Evolutionary conservation across 2,797 vertebrate genomes (phyloP).

Genomic region (Ctenochaetus hawaiiensis): DNA sequence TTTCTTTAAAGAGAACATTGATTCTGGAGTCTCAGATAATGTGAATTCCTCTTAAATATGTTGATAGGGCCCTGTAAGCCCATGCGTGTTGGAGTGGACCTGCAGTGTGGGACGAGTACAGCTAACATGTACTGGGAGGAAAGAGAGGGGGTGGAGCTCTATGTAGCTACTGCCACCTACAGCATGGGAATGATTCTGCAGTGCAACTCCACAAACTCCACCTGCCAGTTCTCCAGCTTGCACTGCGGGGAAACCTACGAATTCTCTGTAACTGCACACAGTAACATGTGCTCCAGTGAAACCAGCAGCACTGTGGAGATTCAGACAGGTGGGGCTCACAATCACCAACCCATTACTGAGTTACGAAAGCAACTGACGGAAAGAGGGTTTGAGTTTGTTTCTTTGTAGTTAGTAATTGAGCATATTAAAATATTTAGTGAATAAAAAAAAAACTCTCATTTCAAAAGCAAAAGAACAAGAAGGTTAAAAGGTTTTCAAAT

Average conservation of each 20-base stretch:
- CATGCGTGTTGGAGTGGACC: conserved; percentile 68
- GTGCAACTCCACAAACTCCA: conserved; percentile 79
- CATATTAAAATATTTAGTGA: too few species aligned
- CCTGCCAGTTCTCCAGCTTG: conserved; percentile 75
- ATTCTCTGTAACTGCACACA: conserved; percentile 76
- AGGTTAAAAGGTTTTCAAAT: neutral
- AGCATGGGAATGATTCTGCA: conserved; percentile 34
- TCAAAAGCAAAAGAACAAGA: neutral
- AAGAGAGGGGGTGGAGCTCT: conserved; percentile 63
- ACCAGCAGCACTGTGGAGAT: conserved; percentile 69
- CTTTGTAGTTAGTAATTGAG: too few species aligned
- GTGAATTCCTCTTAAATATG: neutral
- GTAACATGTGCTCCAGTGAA: conserved; percentile 71
- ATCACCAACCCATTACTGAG: too few species aligned
- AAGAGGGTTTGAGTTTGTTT: neutral
- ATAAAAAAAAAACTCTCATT: neutral
- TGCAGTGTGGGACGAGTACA: conserved; percentile 72
- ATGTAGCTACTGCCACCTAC: conserved; percentile 68
- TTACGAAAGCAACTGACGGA: neutral
- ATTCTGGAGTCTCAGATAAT: neutral
- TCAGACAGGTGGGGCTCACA: conserved; percentile 75
- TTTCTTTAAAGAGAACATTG: neutral
- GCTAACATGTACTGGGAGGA: conserved; percentile 80
- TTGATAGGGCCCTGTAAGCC: conserved; percentile 83
- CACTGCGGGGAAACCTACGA: conserved; percentile 78